These are phyloP conservation scores for Schizothorax lantsangensis DNA, from an alignment of 2,797 vertebrate genomes.

Conservation along the genomic window DNA sequence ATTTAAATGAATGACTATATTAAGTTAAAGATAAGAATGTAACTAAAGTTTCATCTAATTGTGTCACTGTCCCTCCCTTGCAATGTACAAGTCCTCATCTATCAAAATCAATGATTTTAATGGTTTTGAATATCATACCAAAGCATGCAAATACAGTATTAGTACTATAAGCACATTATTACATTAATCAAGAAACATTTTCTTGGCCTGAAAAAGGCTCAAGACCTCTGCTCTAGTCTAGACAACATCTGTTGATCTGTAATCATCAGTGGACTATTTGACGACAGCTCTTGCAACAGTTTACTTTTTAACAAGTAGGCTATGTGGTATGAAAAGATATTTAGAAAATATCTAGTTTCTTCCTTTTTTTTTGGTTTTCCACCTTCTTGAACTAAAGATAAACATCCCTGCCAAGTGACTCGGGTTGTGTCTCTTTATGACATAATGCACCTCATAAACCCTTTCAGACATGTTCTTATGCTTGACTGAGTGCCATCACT, in stretches of 20 bases:
- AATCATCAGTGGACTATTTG: neutral
- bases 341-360: neutral
- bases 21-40: neutral
- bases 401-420: slow-evolving; percentile 4
- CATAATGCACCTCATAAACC: slow-evolving; percentile 5
- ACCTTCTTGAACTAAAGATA: neutral
- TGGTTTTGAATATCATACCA: too few species aligned
- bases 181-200: neutral
- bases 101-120: neutral
- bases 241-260: slow-evolving; percentile 11
- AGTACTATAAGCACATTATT: neutral
- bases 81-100: neutral
- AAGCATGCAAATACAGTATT: neutral
- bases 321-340: neutral
- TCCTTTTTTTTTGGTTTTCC: neutral
- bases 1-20: neutral
- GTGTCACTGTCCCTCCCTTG: neutral
- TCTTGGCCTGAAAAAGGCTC: neutral
- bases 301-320: neutral
- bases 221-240: neutral
- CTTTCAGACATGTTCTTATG: slow-evolving; percentile 17
- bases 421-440: slow-evolving; percentile 19
- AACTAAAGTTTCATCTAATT: neutral
- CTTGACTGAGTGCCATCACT: slow-evolving; percentile 8
- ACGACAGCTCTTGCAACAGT: slow-evolving; percentile 5